These are phyloP conservation scores for Tetheella fluctuosa DNA, from an alignment of 2,888 invertebrate species.

Conservation along the genomic window DNA sequence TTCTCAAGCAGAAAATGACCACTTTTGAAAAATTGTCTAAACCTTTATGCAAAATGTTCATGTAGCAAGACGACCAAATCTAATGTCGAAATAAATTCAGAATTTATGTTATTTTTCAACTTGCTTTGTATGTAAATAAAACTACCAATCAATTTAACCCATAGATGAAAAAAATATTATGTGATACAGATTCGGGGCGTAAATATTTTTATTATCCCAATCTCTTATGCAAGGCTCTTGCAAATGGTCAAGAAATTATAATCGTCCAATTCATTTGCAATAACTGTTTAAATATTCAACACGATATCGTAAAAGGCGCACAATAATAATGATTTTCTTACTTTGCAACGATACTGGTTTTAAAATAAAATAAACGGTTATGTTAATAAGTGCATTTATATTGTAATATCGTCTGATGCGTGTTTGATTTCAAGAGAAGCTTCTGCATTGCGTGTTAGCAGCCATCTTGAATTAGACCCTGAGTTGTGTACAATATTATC, in stretches of 20 bases:
- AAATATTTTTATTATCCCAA: too few species aligned
- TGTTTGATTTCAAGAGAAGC: neutral
- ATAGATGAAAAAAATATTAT: too few species aligned
- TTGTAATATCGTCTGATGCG: conserved; percentile 3
- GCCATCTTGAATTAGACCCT: neutral
- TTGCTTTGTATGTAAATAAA: too few species aligned
- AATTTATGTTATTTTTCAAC: too few species aligned
- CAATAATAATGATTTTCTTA: conserved; percentile 1
- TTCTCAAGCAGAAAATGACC: too few species aligned
- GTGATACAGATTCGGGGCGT: too few species aligned
- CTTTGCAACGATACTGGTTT: neutral
- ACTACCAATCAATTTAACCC: too few species aligned
- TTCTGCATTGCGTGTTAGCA: neutral
- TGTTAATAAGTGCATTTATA: conserved; percentile 9
- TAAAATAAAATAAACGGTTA: conserved; percentile 5
- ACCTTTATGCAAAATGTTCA: too few species aligned
- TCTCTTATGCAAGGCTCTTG: too few species aligned
- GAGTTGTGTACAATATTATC: too few species aligned
- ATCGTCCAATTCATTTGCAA: neutral
- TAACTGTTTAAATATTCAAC: conserved; percentile 1
- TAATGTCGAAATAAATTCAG: too few species aligned
- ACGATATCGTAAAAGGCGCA: conserved; percentile 6
- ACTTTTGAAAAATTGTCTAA: too few species aligned
- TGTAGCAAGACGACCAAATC: neutral
- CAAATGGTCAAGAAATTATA: neutral